Conservation (phyloP, 2,113 vertebrate species). For the Leptodactylus fuscus region DNA sequence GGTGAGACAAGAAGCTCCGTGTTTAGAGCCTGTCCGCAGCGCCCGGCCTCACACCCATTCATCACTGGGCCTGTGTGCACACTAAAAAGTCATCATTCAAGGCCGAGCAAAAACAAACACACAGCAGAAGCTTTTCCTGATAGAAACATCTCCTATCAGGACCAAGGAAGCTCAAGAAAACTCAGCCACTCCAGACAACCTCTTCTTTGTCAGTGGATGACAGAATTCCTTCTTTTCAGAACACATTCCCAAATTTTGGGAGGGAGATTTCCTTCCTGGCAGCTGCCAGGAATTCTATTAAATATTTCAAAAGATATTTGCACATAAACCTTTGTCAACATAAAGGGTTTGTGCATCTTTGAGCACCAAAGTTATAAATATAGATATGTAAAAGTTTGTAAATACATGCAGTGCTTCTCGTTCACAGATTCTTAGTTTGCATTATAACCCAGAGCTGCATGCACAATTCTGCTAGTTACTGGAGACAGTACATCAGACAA, state of each 20-base stretch:
- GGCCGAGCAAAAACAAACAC: constrained; percentile 51
- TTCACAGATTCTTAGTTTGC: background rate
- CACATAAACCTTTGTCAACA: background rate
- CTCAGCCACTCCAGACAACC: constrained; percentile 21
- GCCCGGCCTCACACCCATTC: constrained; percentile 38
- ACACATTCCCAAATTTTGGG: constrained; percentile 35
- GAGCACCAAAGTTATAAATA: background rate
- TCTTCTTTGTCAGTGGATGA: constrained; percentile 33
- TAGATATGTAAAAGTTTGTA: background rate
- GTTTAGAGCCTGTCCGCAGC: constrained; percentile 27
- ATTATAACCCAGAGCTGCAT: background rate
- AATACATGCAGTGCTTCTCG: background rate
- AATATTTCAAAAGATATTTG: background rate
- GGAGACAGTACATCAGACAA: background rate
- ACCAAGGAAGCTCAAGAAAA: constrained; percentile 43
- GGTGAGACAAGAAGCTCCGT: constrained; percentile 48
- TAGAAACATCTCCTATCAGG: constrained; percentile 57
- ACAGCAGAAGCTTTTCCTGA: constrained; percentile 28
- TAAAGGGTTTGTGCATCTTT: background rate
- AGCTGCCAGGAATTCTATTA: background rate
- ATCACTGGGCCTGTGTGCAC: constrained; percentile 35
- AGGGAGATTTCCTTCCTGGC: constrained; percentile 24
- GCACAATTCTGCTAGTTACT: background rate
- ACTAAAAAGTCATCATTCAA: constrained; percentile 46
- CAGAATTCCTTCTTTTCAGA: constrained; percentile 32